A percentile compares a stretch with the other conserved stretches of the same genome.
These are phyloP conservation scores for Rhinopomastus cyanomelas DNA, from an alignment of 2,113 vertebrate genomes.

Conservation along the genomic window DNA sequence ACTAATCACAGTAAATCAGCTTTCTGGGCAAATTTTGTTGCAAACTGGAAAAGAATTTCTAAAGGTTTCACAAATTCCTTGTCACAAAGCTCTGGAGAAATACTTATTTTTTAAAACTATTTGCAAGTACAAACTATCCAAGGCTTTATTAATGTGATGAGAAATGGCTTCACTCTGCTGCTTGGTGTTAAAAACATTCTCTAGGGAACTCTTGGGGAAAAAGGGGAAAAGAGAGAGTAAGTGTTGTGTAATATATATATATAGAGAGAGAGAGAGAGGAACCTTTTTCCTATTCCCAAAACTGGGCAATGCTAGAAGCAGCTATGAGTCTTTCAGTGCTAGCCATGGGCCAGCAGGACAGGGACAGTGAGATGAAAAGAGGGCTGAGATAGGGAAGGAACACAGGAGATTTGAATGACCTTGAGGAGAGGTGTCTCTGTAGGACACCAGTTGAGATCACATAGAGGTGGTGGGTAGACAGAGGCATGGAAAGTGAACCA, in stretches of 20 bases:
- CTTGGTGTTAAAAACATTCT: neutral
- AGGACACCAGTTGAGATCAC: neutral
- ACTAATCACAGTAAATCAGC: neutral
- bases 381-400: neutral
- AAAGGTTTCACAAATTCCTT: neutral
- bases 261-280: neutral
- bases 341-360: neutral
- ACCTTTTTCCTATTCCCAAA: neutral
- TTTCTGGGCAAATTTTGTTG: neutral
- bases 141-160: neutral
- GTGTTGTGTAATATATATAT: neutral
- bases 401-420: neutral
- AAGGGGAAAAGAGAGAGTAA: neutral
- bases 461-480: neutral
- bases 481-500: neutral
- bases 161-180: neutral
- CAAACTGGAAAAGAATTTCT: neutral
- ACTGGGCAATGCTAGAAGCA: neutral
- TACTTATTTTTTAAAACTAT: neutral
- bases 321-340: neutral
- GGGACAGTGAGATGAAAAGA: neutral
- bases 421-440: neutral
- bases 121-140: neutral
- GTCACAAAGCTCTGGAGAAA: neutral
- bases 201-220: neutral